Evolutionary conservation across 2,797 vertebrate species (phyloP).

Genomic region (Malurus leucopterus): DNA sequence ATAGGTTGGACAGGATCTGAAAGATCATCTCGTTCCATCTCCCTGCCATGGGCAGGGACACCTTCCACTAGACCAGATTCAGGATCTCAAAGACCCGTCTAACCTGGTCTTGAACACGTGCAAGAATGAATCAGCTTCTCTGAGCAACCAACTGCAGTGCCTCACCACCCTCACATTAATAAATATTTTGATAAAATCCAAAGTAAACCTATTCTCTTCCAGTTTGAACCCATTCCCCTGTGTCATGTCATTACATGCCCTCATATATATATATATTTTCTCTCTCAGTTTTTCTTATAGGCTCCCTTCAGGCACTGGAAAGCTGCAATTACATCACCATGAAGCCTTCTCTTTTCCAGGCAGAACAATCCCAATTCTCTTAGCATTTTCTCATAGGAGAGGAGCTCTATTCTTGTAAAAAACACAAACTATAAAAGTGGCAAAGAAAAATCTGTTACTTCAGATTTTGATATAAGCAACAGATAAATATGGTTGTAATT

Average conservation of each 20-base stretch:
- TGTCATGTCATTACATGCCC: neutral
- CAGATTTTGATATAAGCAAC: neutral
- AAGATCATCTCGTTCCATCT: neutral
- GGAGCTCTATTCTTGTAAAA: neutral
- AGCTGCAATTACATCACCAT: neutral
- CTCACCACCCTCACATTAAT: neutral
- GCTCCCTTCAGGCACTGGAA: neutral
- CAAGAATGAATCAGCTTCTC: neutral
- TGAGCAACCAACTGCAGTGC: neutral
- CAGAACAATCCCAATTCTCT: neutral
- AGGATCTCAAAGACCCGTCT: neutral
- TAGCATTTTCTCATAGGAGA: neutral
- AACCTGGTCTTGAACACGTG: neutral
- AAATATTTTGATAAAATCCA: neutral
- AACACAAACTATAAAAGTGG: neutral
- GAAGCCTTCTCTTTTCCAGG: neutral
- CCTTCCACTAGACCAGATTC: neutral
- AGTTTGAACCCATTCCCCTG: fast-evolving
- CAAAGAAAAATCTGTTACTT: neutral
- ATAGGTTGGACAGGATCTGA: neutral
- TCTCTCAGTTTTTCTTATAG: neutral
- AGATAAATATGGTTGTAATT: neutral
- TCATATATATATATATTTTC: neutral
- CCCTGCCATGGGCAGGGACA: fast-evolving
- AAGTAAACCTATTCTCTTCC: neutral